These are phyloP conservation scores for Enoplosus armatus DNA, from an alignment of 2,797 vertebrate genomes.

Conservation along the genomic window DNA sequence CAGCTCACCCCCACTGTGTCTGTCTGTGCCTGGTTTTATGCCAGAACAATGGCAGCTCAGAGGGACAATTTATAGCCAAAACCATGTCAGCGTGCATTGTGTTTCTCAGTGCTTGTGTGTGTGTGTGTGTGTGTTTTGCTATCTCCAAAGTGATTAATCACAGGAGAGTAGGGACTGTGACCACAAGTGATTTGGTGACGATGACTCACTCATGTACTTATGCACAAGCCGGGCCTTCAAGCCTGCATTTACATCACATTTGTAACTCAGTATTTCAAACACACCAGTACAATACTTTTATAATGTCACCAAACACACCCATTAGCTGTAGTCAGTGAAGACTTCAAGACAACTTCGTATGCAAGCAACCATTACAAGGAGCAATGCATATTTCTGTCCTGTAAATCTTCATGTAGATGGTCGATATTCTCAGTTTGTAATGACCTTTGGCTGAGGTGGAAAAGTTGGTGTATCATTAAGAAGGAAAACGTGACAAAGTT, in stretches of 20 bases:
- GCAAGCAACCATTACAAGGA: neutral
- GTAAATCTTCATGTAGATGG: neutral
- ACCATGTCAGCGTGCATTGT: neutral
- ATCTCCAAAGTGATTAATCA: constrained; percentile 60
- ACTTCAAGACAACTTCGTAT: neutral
- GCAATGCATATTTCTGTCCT: neutral
- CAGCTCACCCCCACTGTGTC: constrained; percentile 49
- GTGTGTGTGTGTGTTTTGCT: constrained; percentile 27
- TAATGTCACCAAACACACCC: neutral
- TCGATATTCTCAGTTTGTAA: neutral
- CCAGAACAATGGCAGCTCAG: constrained; percentile 60
- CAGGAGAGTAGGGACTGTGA: constrained; percentile 1
- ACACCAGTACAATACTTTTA: too few species aligned
- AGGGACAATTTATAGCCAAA: constrained; percentile 60
- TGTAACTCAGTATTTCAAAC: neutral
- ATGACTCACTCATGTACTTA: constrained; percentile 20
- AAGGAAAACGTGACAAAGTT: too few species aligned
- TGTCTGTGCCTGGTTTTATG: constrained; percentile 30
- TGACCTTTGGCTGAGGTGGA: too few species aligned
- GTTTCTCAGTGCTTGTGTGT: constrained; percentile 21
- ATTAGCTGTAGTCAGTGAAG: neutral
- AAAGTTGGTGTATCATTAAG: too few species aligned
- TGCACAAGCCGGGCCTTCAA: neutral
- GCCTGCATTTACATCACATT: neutral
- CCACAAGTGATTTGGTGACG: constrained; percentile 15